Conservation (phyloP, 2,113 vertebrate species). For the Herpetotheres cachinnans region DNA sequence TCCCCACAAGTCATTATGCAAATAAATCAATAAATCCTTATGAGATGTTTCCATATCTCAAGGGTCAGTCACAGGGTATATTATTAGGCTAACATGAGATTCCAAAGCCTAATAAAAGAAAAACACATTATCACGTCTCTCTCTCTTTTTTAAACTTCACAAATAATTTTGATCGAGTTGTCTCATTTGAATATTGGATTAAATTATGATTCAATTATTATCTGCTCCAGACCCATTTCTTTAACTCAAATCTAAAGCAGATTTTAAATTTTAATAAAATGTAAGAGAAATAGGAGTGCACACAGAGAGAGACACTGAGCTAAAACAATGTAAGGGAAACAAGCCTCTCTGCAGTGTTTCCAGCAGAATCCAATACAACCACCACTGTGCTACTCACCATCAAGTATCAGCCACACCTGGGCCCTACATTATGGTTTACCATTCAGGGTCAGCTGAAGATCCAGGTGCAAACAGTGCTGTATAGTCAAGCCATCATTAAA, state of each 20-base stretch:
- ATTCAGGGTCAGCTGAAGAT: neutral
- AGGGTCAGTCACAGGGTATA: neutral
- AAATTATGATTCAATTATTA: neutral
- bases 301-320: neutral
- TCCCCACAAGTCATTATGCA: neutral
- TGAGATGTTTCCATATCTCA: neutral
- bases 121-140: neutral
- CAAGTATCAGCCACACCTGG: neutral
- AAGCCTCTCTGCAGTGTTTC: neutral
- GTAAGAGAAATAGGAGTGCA: neutral
- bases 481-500: neutral
- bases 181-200: neutral
- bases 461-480: neutral
- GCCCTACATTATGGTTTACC: neutral
- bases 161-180: neutral
- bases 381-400: neutral
- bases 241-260: neutral
- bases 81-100: neutral
- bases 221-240: neutral
- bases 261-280: neutral
- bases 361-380: neutral
- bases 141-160: neutral
- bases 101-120: neutral
- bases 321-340: neutral
- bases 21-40: slow-evolving; percentile 1